Conservation (phyloP, 1,140 invertebrate genomes). For the Aphelinus certus region DNA sequence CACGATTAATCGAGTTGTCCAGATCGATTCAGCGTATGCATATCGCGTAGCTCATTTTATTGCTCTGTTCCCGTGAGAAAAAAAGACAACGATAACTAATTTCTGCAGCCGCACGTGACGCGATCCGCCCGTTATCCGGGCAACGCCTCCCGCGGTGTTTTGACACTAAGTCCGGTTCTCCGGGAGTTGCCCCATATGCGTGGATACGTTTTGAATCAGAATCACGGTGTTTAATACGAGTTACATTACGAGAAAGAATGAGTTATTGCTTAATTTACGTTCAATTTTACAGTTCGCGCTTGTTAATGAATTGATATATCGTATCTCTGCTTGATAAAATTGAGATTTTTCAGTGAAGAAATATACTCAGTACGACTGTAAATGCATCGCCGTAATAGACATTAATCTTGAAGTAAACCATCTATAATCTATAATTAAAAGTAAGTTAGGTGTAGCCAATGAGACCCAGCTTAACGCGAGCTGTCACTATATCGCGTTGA, state of each 20-base stretch:
- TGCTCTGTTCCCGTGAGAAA: neutral
- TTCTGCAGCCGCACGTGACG: constrained; percentile 4
- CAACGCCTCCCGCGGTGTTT: constrained; percentile 17
- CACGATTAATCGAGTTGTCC: constrained; percentile 14
- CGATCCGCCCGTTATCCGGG: constrained; percentile 3
- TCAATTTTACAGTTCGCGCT: neutral
- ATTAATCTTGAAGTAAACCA: too few species aligned
- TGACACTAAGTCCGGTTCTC: constrained; percentile 5
- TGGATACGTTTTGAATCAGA: neutral
- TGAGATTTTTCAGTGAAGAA: too few species aligned
- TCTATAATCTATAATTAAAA: too few species aligned
- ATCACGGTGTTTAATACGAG: neutral
- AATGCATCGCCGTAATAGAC: too few species aligned
- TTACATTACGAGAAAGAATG: neutral
- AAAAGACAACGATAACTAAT: constrained; percentile 8
- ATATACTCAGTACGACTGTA: too few species aligned
- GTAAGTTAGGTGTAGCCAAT: too few species aligned
- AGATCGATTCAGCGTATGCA: neutral
- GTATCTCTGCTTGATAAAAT: too few species aligned
- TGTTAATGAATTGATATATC: neutral
- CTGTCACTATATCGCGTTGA: too few species aligned
- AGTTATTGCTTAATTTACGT: neutral
- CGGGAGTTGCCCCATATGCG: neutral
- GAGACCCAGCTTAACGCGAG: too few species aligned
- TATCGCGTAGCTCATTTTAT: constrained; percentile 9